A percentile compares a stretch with the other conserved stretches of the same genome.
phyloP scores from a whole-genome alignment of 1,140 invertebrate genomes.

The Macrosteles quadrilineatus region DNA sequence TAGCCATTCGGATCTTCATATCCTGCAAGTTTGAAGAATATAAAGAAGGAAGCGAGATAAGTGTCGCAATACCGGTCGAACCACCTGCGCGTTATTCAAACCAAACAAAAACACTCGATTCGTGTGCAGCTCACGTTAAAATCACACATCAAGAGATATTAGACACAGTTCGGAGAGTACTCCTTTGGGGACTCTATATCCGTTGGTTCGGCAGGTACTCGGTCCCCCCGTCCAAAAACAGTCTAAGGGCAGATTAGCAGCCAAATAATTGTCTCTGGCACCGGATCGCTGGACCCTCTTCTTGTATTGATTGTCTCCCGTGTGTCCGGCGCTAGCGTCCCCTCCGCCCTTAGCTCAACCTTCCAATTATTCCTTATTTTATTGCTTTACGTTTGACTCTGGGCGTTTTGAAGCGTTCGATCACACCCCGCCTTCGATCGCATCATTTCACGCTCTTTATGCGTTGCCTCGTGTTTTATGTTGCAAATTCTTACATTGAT shows the following conservation, averaged over 20 bases:
- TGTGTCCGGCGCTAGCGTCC: neutral
- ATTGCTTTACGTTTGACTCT: constrained; percentile 10
- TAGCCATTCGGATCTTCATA: too few species aligned
- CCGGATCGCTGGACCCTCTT: neutral
- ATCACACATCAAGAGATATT: constrained; percentile 24
- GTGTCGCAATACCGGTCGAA: neutral
- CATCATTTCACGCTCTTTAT: too few species aligned
- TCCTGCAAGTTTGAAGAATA: too few species aligned
- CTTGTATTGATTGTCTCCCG: constrained; percentile 10
- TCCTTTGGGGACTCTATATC: constrained; percentile 21
- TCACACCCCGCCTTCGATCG: neutral
- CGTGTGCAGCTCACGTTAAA: constrained; percentile 23
- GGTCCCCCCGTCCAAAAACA: neutral
- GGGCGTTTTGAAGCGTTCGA: neutral
- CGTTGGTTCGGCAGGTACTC: constrained; percentile 6
- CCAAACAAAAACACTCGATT: constrained; percentile 25
- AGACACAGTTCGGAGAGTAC: constrained; percentile 16
- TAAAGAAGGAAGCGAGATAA: neutral
- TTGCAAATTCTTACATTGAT: too few species aligned
- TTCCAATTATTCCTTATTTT: constrained; percentile 3
- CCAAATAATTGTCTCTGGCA: constrained; percentile 21
- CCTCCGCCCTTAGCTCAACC: neutral
- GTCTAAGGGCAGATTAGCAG: neutral
- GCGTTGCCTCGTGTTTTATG: too few species aligned
- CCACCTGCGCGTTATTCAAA: neutral